A percentile compares a stretch with the other conserved stretches of the same genome.
phyloP scores from a whole-genome alignment of 2,797 vertebrate species.

The Falco biarmicus region DNA sequence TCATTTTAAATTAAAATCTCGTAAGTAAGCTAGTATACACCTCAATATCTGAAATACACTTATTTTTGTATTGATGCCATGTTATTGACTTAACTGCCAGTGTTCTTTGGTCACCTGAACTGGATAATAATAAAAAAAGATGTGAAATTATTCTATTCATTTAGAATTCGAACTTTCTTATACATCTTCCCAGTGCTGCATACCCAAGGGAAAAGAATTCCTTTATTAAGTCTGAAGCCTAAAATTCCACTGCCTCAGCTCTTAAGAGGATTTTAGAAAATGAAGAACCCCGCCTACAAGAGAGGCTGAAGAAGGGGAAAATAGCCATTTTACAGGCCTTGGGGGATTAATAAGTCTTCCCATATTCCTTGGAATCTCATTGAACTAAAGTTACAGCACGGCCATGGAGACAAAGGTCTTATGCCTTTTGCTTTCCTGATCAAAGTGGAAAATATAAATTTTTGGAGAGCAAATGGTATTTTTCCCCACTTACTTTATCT shows the following conservation, averaged over 20 bases:
- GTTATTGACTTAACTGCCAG: background rate
- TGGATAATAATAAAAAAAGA: background rate
- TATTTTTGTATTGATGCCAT: background rate
- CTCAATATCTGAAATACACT: background rate
- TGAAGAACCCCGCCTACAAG: conserved; percentile 63
- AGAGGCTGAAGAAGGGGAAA: conserved; percentile 68
- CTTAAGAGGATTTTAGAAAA: conserved; percentile 67
- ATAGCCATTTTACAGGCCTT: conserved; percentile 69
- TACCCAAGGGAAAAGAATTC: conserved; percentile 38
- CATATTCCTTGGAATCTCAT: conserved; percentile 79
- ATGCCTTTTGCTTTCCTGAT: conserved; percentile 61
- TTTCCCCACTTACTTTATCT: background rate
- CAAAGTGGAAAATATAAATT: conserved; percentile 60
- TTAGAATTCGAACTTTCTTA: conserved; percentile 56
- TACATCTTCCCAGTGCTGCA: conserved; percentile 37
- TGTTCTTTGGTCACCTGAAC: conserved; percentile 23
- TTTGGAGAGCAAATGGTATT: background rate
- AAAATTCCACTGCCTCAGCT: conserved; percentile 70
- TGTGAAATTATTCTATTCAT: background rate
- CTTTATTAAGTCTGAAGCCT: conserved; percentile 46
- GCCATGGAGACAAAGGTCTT: conserved; percentile 68
- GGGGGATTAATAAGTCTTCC: conserved; percentile 79
- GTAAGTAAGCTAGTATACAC: background rate
- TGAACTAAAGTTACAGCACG: conserved; percentile 78
- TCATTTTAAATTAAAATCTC: conserved; percentile 52